Percentiles rank a stretch among this genome's conserved stretches.
Evolutionary conservation across 2,113 vertebrate species (phyloP).

Genomic region (Taurulus bubalis): DNA sequence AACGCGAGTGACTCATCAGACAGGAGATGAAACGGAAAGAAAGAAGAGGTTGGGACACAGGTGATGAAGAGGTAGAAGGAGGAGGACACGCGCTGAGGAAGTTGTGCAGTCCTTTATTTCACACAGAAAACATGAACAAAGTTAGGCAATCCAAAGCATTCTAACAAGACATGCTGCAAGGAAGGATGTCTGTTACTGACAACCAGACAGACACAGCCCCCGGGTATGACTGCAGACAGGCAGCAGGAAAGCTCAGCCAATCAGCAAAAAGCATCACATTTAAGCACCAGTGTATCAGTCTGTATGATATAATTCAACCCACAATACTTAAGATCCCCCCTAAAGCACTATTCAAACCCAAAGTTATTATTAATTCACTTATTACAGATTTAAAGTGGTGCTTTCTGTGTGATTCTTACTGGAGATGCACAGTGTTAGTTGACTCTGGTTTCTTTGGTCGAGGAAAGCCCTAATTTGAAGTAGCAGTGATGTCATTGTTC

Average conservation of each 20-base stretch:
- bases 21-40: conserved; percentile 30
- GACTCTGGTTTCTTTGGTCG: too few species aligned
- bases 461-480: too few species aligned
- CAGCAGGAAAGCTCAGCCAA: too few species aligned
- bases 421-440: too few species aligned
- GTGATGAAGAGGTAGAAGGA: background rate
- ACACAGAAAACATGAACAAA: background rate
- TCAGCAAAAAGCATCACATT: too few species aligned
- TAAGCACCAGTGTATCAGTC: too few species aligned
- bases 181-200: too few species aligned
- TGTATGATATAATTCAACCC: background rate
- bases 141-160: too few species aligned
- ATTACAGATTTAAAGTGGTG: too few species aligned
- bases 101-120: conserved; percentile 10
- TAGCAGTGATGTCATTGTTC: background rate
- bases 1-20: conserved; percentile 70
- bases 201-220: too few species aligned
- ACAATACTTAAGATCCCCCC: background rate
- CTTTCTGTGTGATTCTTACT: background rate
- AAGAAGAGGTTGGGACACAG: conserved; percentile 30
- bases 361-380: background rate
- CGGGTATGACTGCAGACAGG: background rate
- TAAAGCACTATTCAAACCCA: background rate
- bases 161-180: too few species aligned
- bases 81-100: conserved; percentile 7